Base-by-base conservation (phyloP, 2,113 vertebrate genomes). In the Micronycteris hirsuta region DNA sequence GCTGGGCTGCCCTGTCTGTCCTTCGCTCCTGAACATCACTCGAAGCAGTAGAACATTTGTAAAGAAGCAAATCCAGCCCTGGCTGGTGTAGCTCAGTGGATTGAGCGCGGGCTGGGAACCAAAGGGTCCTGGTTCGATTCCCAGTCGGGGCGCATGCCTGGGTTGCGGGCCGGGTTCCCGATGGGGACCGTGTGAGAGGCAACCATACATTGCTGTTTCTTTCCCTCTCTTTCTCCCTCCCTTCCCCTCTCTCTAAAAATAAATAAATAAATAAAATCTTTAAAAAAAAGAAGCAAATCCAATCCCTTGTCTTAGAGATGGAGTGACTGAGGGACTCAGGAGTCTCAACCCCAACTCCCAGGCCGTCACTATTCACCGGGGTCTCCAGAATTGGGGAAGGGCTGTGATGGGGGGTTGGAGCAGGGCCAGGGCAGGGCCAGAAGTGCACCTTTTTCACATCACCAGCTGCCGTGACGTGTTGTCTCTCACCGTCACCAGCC, bases 401-500 rank as follows among this genome's bases (percentile, higher is more conserved):
- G 49, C 63, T 28, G 26, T 14, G 26, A 20, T 1, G 0, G 26
- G 45, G 17, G 31, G 6, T 0, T 3, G 11, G 76, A 36, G 24
- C 22, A 14, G 67, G 70, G n/a, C 38, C 36, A 14, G 54, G 45
- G 41, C 71, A 33, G 73, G 38, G 20, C 3, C 2, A 2, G 61
- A 20, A 45, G 15, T 73, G 13, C 73, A 99, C 99, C 98, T 98
- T 95, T 31, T 96, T 97, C 91, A 99, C 98, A 8, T 98, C 97
- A 5, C 99, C 99, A 0, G 98, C 98, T 0, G 99, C 98, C 98
- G 98, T 97, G 2, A 99, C 68, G 26, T 99, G 99, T 99, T 99
- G 98, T 99, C 99, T 94, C 99, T 99, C 90, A 99, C 97, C 99
- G 99, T 99, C 96, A 99, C 97, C 97, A 99, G 98, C 17, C 98